Base-by-base conservation (phyloP, 1,140 invertebrate genomes). In the Dinoponera quadriceps region DNA sequence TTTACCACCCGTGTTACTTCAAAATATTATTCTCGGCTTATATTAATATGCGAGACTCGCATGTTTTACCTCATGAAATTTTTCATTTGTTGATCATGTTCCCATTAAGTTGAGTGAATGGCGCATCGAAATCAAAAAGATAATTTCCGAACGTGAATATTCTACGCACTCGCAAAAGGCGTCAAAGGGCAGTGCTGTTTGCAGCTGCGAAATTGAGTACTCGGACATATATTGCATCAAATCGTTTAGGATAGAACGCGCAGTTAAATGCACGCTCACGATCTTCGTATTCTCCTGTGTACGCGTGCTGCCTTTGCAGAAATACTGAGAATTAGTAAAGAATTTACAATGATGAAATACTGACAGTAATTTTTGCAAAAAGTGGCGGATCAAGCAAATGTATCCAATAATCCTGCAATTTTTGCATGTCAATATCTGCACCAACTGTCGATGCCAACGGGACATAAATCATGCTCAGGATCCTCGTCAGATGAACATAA, bases 171-270 rank as follows among this genome's bases (percentile, higher is more conserved):
- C 4, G 9, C 38, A 27, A 66, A 77, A 66, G 54, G 29, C 55
- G 74, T 77, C 74, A 77, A 77, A 66, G 60, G 5, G 29, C 54
- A 66, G 66, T 77, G 49, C 25, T 44, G 72, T 75, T 66, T 77
- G 60, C 48, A 77, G 29, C 55, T 54, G 38, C 48, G 3, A 77
- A 77, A 65, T 20, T 63, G 38, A 51, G 44, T 75, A 60, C 49
- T 62, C 57, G n/a, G 44, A 62, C 18, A 20, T 60, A 22, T 60
- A 48, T 63, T 44, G 72, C 49, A 49, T 75, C 33, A 75, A 75
- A 63, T 63, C 59, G 59, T 75, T 74, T 74, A 62, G 25, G 18
- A 11, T 49, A 44, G 57, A 62, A 51, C 72, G 49, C 48, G 13
- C 49, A 25, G 44, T 75, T 75, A 75, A 60, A 74, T 60, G 72